Percentiles rank a stretch among this genome's conserved stretches.
These are phyloP conservation scores for Hydrotaea cyrtoneurina DNA, from an alignment of 2,888 invertebrate species.

Conservation along the genomic window DNA sequence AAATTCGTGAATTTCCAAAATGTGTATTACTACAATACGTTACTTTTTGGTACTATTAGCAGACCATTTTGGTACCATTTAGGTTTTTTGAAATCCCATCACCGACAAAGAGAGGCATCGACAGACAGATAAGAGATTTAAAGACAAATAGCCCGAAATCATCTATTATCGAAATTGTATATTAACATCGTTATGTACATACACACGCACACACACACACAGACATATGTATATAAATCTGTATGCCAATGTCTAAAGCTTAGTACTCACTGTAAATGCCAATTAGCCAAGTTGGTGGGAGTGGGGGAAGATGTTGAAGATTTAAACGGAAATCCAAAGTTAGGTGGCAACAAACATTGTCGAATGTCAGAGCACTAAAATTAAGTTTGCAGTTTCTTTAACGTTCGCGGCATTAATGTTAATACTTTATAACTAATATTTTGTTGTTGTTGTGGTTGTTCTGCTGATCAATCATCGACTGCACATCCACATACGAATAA, in stretches of 20 bases:
- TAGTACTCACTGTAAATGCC: constrained; percentile 14
- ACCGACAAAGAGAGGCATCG: neutral
- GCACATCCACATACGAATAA: neutral
- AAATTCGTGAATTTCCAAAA: no score
- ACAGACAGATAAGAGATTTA: constrained; percentile 26
- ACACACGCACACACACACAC: neutral
- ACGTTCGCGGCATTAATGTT: neutral
- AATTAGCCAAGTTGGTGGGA: neutral
- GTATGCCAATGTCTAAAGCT: neutral
- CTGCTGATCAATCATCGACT: constrained; percentile 7
- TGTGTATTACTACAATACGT: neutral
- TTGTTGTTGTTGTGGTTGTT: neutral
- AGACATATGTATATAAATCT: neutral
- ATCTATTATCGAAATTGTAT: constrained; percentile 28
- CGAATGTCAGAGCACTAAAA: neutral
- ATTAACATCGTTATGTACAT: constrained; percentile 5
- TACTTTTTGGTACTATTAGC: neutral
- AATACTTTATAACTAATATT: neutral
- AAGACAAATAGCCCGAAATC: constrained; percentile 47
- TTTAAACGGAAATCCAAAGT: neutral
- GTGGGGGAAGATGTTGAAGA: neutral
- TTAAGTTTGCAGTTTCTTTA: neutral
- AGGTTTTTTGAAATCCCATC: no score
- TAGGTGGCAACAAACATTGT: neutral
- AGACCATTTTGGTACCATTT: neutral